A percentile compares a stretch with the other conserved stretches of the same genome.
Evolutionary conservation across 1,140 invertebrate genomes (phyloP).

Genomic region (Pogonomyrmex californicus): DNA sequence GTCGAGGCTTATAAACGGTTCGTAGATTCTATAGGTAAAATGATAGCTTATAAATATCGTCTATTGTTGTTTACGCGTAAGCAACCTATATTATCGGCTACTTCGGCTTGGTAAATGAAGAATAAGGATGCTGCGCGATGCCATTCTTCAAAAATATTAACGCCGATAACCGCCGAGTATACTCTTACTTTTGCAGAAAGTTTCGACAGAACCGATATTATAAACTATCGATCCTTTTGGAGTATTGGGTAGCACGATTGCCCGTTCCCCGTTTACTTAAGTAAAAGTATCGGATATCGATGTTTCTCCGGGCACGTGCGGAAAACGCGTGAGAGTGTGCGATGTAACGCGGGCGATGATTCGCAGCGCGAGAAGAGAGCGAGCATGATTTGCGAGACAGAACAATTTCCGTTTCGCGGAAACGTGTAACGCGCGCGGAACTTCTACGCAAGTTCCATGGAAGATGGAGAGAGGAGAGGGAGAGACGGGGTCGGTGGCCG

Average conservation of each 20-base stretch:
- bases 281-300: constrained; percentile 56
- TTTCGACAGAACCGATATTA: constrained; percentile 59
- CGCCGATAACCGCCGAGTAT: constrained; percentile 37
- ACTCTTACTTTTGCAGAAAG: constrained; percentile 28
- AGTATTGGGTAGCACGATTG: constrained; percentile 54
- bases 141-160: constrained; percentile 59
- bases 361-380: constrained; percentile 45
- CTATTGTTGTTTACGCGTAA: constrained; percentile 59
- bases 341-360: constrained; percentile 31
- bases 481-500: constrained; percentile 26
- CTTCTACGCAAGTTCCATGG: constrained; percentile 63
- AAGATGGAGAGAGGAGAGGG: constrained; percentile 44
- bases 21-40: constrained; percentile 39
- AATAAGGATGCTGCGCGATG: constrained; percentile 49
- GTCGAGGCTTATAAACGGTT: constrained; percentile 33
- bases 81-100: constrained; percentile 51
- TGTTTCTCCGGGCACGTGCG: constrained; percentile 16
- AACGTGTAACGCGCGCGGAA: constrained; percentile 73
- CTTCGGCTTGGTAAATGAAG: constrained; percentile 58
- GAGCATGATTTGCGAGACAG: constrained; percentile 76
- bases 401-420: constrained; percentile 76
- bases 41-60: constrained; percentile 21
- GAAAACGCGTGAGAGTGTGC: constrained; percentile 1
- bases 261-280: constrained; percentile 51
- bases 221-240: constrained; percentile 55